Evolutionary conservation across 2,797 vertebrate genomes (phyloP).

Genomic region (Philypnodon macrostomus): DNA sequence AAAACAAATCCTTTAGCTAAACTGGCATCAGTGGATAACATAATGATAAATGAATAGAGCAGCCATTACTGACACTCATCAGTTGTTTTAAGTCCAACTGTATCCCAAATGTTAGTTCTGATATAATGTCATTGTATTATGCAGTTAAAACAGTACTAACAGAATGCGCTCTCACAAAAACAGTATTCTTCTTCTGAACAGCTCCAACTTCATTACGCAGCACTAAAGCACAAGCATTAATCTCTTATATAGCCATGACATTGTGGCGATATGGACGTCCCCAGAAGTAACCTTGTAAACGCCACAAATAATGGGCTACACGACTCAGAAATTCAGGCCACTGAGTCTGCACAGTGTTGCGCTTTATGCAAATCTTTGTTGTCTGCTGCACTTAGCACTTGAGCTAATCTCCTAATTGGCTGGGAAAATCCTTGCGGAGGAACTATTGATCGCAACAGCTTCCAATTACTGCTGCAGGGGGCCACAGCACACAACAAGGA

Average conservation of each 20-base stretch:
- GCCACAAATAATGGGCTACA: not conserved
- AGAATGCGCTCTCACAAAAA: too few relatives aligned
- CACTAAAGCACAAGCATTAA: too few relatives aligned
- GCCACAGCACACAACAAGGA: constrained; percentile 43
- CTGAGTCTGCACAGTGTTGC: constrained; percentile 44
- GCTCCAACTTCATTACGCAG: too few relatives aligned
- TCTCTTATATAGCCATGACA: not conserved
- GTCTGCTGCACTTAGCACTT: constrained; percentile 68
- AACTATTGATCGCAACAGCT: constrained; percentile 71
- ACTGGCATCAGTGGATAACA: too few relatives aligned
- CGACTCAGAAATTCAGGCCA: constrained; percentile 9
- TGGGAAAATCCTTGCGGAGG: constrained; percentile 76
- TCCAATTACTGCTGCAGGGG: constrained; percentile 62
- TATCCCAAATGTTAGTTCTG: too few relatives aligned
- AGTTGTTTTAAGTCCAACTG: too few relatives aligned
- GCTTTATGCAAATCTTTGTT: constrained; percentile 63
- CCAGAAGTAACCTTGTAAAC: not conserved
- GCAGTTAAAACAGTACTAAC: too few relatives aligned
- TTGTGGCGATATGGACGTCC: not conserved
- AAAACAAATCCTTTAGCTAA: too few relatives aligned
- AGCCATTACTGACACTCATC: too few relatives aligned
- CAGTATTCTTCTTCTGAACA: too few relatives aligned
- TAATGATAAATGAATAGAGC: too few relatives aligned
- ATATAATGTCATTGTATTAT: too few relatives aligned
- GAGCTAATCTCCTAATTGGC: constrained; percentile 79